A percentile compares a stretch with the other conserved stretches of the same genome.
Evolutionary conservation across 2,797 vertebrate genomes (phyloP).

Genomic region (Hippopotamyrus pictus): DNA sequence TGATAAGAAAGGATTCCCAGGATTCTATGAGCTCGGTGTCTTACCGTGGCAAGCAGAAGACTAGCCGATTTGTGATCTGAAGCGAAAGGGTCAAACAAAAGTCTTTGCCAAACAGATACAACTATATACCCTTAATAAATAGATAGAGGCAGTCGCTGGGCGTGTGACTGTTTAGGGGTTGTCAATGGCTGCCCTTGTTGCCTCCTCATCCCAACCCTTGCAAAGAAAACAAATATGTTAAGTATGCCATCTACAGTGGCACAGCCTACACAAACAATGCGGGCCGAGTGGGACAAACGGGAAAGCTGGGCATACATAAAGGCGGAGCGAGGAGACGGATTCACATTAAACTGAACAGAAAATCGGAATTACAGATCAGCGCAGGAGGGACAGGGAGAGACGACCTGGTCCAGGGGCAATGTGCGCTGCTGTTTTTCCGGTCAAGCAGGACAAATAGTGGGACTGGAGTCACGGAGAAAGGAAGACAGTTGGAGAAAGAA

Average conservation of each 20-base stretch:
- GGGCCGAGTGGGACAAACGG: neutral
- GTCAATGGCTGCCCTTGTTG: constrained; percentile 64
- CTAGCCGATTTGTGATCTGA: constrained; percentile 50
- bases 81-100: constrained; percentile 41
- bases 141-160: constrained; percentile 38
- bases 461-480: constrained; percentile 25
- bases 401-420: constrained; percentile 31
- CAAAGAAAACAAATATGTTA: constrained; percentile 58
- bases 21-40: constrained; percentile 42
- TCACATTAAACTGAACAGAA: neutral
- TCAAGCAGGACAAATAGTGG: constrained; percentile 27
- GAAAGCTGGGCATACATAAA: constrained; percentile 10
- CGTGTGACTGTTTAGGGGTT: constrained; percentile 51
- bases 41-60: constrained; percentile 39
- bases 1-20: constrained; percentile 44
- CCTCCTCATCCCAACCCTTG: constrained; percentile 53
- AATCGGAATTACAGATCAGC: constrained; percentile 50
- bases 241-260: constrained; percentile 53
- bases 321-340: neutral
- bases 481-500: constrained; percentile 40
- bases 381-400: constrained; percentile 28
- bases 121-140: constrained; percentile 29
- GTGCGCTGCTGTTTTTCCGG: neutral
- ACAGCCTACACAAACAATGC: constrained; percentile 41
- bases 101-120: constrained; percentile 19